phyloP scores from a whole-genome alignment of 2,113 vertebrate species.

The Vireo altiloquus region DNA sequence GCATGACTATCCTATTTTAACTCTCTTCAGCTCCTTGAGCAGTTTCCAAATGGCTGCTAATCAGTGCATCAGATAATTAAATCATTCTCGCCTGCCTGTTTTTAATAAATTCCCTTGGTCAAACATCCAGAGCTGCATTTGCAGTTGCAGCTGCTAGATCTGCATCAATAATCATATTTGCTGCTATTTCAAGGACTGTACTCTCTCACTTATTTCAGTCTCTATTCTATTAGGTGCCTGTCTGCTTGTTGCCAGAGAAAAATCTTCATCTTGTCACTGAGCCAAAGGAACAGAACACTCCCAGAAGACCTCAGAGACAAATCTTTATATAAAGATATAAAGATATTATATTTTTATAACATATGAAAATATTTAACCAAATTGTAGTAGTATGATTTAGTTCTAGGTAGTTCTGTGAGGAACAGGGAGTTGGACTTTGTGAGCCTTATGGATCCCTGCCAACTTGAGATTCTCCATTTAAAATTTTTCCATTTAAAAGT shows the following conservation, averaged over 20 bases:
- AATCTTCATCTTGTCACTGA: not conserved
- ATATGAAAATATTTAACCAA: not conserved
- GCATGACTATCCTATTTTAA: slow-evolving; percentile 49
- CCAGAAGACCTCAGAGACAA: not conserved
- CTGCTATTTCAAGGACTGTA: slow-evolving; percentile 19
- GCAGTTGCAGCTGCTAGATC: slow-evolving; percentile 15
- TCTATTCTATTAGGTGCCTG: not conserved
- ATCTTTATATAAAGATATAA: too few relatives aligned
- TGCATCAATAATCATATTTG: slow-evolving; percentile 19
- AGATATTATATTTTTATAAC: too few relatives aligned
- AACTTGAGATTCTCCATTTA: not conserved
- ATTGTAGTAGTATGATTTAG: not conserved
- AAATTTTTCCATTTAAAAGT: not conserved
- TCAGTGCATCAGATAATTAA: not conserved
- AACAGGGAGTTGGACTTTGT: not conserved
- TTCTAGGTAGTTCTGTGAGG: not conserved
- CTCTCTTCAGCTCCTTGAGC: slow-evolving; percentile 21
- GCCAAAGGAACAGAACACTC: not conserved
- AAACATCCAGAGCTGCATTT: not conserved
- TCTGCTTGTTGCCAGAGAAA: slow-evolving; percentile 11
- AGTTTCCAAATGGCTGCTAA: slow-evolving; percentile 25
- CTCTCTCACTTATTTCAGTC: not conserved
- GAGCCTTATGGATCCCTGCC: not conserved
- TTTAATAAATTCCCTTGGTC: slow-evolving; percentile 24
- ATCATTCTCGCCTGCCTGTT: not conserved